phyloP scores from a whole-genome alignment of 2,797 vertebrate genomes.

The Heterohyrax brucei region DNA sequence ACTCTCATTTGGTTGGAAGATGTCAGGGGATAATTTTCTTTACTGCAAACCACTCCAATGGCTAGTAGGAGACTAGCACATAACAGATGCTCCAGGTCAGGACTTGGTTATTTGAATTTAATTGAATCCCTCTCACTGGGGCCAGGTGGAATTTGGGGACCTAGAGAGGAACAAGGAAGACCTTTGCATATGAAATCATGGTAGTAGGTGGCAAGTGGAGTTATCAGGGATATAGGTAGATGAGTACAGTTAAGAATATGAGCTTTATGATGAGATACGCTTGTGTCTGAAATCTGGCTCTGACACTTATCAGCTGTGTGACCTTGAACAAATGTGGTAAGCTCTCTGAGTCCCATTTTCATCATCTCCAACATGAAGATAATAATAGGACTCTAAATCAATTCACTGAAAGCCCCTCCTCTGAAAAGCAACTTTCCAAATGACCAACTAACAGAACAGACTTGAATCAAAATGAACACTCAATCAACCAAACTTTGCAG shows the following conservation, averaged over 20 bases:
- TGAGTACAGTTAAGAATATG: not conserved
- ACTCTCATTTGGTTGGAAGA: too few relatives aligned
- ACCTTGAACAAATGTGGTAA: not conserved
- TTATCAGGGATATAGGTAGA: fast-evolving
- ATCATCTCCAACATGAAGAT: not conserved
- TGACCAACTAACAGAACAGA: constrained; percentile 16
- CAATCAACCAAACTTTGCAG: not conserved
- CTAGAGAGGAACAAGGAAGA: not conserved
- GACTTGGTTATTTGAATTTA: not conserved
- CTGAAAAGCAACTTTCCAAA: constrained; percentile 18
- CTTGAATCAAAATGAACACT: constrained; percentile 35
- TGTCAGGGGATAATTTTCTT: not conserved
- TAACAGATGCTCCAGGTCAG: not conserved
- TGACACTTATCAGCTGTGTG: too few relatives aligned
- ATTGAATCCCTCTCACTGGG: not conserved
- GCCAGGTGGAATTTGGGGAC: not conserved
- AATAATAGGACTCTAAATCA: not conserved
- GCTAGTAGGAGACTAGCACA: not conserved
- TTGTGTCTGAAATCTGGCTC: not conserved
- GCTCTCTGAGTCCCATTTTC: not conserved
- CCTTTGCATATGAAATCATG: not conserved
- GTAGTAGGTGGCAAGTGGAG: not conserved
- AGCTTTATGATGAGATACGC: not conserved
- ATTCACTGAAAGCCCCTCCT: not conserved
- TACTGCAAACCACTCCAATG: not conserved